These are phyloP conservation scores for Aradophagus sp. DNA, from an alignment of 1,140 invertebrate species.

Conservation along the genomic window DNA sequence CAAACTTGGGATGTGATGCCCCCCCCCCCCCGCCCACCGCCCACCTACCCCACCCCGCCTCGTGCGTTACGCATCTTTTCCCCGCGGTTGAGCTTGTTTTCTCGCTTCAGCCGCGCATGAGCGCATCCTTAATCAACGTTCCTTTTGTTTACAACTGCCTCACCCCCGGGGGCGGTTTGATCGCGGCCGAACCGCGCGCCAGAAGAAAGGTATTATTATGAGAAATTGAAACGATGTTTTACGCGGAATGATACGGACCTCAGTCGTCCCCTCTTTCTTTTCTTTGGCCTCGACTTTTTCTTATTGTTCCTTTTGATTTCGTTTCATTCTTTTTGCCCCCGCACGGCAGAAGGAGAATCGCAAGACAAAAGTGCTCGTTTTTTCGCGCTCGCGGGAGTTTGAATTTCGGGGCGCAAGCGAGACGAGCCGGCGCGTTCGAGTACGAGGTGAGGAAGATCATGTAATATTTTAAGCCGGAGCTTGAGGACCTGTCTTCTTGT, in stretches of 20 bases:
- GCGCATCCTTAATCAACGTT: slow-evolving; percentile 45
- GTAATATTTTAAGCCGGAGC: too few relatives aligned
- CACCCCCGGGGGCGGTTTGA: slow-evolving; percentile 20
- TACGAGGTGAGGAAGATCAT: too few relatives aligned
- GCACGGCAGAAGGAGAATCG: too few relatives aligned
- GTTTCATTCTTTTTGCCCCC: too few relatives aligned
- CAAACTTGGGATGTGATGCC: slow-evolving; percentile 53
- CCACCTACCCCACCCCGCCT: slow-evolving; percentile 16
- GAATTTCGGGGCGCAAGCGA: too few relatives aligned
- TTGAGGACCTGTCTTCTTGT: too few relatives aligned
- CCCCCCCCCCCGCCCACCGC: not conserved
- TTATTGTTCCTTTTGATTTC: too few relatives aligned
- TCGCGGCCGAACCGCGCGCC: slow-evolving; percentile 7
- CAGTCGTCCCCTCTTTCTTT: too few relatives aligned
- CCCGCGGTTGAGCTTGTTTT: slow-evolving; percentile 41
- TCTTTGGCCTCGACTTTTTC: not conserved
- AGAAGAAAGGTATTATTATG: slow-evolving; percentile 27
- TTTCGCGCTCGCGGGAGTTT: too few relatives aligned
- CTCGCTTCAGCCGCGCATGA: slow-evolving; percentile 20
- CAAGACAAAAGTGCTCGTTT: too few relatives aligned
- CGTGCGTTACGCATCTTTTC: slow-evolving; percentile 46
- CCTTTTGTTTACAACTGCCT: slow-evolving; percentile 40
- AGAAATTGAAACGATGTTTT: slow-evolving; percentile 40
- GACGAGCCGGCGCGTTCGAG: too few relatives aligned
- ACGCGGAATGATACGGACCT: slow-evolving; percentile 11